Base-by-base conservation (phyloP, 2,888 invertebrate genomes). In the Pollenia amentaria region DNA sequence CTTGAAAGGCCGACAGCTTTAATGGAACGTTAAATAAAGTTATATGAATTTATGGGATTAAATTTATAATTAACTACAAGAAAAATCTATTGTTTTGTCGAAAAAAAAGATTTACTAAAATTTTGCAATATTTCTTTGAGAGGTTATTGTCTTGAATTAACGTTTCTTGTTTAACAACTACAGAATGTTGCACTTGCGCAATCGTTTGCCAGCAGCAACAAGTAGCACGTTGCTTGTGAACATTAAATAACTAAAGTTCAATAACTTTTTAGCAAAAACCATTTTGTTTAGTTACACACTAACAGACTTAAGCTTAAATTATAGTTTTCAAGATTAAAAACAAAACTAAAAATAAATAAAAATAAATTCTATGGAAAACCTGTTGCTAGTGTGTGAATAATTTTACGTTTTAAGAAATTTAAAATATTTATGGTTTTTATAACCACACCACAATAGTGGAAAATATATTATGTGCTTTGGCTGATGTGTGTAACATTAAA, bases 171-270 rank as follows among this genome's bases (percentile, higher is more conserved):
- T 62, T 11, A 69, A 73, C 62, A 53, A 67, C 12, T 79, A 69
- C 53, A 64, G 55, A 84, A 70, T 76, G 80, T 76, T 70, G 79
- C 86, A 76, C 76, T 86, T 83, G 86, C 83, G 86, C 86, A 86
- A 83, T 82, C 48, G 12, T 21, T 16, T 18, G 69, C 65, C 64
- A 46, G 29, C 18, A 64, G 46, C 64, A 29, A n/a, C 67, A 69
- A 78, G 57, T 60, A 79, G 38, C 70, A 79, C 18, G 65, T 16
- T 21, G n/a, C 42, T 62, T 53, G 16, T 51, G 53, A 55, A 65
- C 21, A 38, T n/a, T 40, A 53, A 62, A 53, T 46, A 70, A 14
- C 67, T 77, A 83, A 83, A 83, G 83, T 83, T 83, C 83, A 78
- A 77, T 83, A 83, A 83, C 83, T 70, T 55, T 76, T 46, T 10